Base-by-base conservation (phyloP, 1,140 invertebrate genomes). In the Holcopasites calliopsidis region DNA sequence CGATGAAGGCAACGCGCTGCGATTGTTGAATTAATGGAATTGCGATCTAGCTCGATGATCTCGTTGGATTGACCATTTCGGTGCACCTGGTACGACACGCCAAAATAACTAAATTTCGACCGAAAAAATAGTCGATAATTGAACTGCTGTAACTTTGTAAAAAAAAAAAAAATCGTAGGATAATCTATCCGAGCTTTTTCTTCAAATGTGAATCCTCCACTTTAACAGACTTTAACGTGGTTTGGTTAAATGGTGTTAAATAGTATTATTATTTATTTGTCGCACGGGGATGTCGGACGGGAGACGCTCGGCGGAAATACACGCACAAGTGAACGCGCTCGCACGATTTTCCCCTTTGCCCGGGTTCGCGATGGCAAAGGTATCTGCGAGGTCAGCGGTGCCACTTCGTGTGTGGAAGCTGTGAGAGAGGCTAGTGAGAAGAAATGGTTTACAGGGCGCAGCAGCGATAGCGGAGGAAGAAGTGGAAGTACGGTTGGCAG, bases 341-440 rank as follows among this genome's bases (percentile, higher is more conserved):
- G 16, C 69, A 57, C 31, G 35, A 49, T 42, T 80, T 79, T 40
- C 47, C 28, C 57, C 33, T 68, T 79, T 62, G 38, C 49, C 60
- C 70, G 26, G 58, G 35, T 50, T 42, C 49, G 23, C 50, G 16
- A 26, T 64, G 70, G 71, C 71, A 65, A 71, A 80, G 49, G 68
- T 75, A 80, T 71, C 72, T 69, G 77, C 75, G 47, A 58, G 65
- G 80, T 75, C 65, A 82, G 75, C 79, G 57, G 69, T 82, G 80
- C 80, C 80, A 82, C 75, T 82, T 77, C 49, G 66, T 42, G 66
- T 58, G 55, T 26, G 73, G 52, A 81, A 81, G 74, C 75, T 23
- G 69, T 77, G 80, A 77, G 57, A 62, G 74, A 69, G 55, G 69
- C 55, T 80, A 80, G 64, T 77, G 68, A 77, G 60, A 72, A 77